Conservation (phyloP, 2,797 vertebrate species). For the Trematomus bernacchii region DNA sequence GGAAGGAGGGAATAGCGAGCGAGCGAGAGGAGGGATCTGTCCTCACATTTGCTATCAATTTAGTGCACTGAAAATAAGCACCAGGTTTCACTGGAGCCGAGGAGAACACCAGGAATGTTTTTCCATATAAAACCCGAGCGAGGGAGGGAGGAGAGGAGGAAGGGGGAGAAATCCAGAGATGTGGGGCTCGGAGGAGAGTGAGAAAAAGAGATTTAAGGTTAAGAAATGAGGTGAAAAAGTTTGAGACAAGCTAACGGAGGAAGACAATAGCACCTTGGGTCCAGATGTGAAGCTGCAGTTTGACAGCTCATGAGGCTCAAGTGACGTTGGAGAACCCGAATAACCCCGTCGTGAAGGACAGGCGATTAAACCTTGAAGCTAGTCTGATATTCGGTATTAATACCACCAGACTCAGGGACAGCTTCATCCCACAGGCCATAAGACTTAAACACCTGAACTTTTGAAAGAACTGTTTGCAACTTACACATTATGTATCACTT, state of each 20-base stretch:
- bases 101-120: conserved; percentile 86
- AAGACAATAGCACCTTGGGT: conserved; percentile 64
- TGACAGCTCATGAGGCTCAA: conserved; percentile 45
- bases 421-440: too few species aligned
- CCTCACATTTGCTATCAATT: conserved; percentile 90
- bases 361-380: conserved; percentile 23
- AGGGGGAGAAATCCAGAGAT: conserved; percentile 44
- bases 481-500: too few species aligned
- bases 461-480: too few species aligned
- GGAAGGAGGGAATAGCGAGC: conserved; percentile 51
- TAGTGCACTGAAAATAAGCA: conserved; percentile 87
- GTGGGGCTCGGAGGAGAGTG: conserved; percentile 21
- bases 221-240: conserved; percentile 13
- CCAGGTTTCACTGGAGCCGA: conserved; percentile 83
- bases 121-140: conserved; percentile 83
- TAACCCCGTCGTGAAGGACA: conserved; percentile 43
- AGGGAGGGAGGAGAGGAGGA: conserved; percentile 56
- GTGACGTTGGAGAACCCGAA: conserved; percentile 39
- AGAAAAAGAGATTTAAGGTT: conserved; percentile 46
- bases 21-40: conserved; percentile 79
- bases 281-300: conserved; percentile 71
- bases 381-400: neutral
- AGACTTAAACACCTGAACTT: too few species aligned
- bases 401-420: too few species aligned
- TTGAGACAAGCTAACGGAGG: conserved; percentile 25